These are phyloP conservation scores for Catocala nupta DNA, from an alignment of 2,888 invertebrate genomes.

Conservation along the genomic window DNA sequence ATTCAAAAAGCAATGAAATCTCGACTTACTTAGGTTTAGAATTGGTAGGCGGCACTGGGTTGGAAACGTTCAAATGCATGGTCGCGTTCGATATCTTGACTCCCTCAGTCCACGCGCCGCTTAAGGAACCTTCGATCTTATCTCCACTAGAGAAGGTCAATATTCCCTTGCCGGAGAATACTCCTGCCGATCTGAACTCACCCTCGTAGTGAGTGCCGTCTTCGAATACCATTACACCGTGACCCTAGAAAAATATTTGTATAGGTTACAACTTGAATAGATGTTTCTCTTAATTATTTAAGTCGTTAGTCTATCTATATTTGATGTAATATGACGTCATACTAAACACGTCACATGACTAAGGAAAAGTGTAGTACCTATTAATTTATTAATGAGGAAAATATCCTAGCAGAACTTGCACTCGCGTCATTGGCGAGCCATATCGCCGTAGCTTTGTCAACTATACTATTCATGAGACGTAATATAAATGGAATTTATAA, in stretches of 20 bases:
- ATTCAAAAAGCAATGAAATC: conserved; percentile 4
- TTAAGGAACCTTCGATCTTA: conserved; percentile 91
- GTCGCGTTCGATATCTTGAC: conserved; percentile 92
- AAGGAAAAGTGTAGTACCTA: too few species aligned
- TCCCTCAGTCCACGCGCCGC: conserved; percentile 92
- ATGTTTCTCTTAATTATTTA: too few species aligned
- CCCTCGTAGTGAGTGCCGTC: conserved; percentile 96
- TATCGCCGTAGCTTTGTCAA: too few species aligned
- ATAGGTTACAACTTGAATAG: too few species aligned
- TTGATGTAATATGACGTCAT: too few species aligned
- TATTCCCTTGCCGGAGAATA: conserved; percentile 93
- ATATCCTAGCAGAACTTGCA: too few species aligned
- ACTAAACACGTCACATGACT: too few species aligned
- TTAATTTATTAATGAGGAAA: too few species aligned
- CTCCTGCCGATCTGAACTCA: conserved; percentile 92
- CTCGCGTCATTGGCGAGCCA: too few species aligned
- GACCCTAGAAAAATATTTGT: conserved; percentile 87
- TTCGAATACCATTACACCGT: conserved; percentile 95
- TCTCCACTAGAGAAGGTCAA: conserved; percentile 93
- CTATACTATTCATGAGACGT: too few species aligned
- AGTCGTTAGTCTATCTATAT: too few species aligned
- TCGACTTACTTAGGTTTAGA: conserved; percentile 87
- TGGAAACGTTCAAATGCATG: conserved; percentile 89
- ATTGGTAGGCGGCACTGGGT: conserved; percentile 85
- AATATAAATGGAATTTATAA: too few species aligned